These are phyloP conservation scores for Nasonia vitripennis DNA, from an alignment of 1,140 invertebrate species.

Conservation along the genomic window DNA sequence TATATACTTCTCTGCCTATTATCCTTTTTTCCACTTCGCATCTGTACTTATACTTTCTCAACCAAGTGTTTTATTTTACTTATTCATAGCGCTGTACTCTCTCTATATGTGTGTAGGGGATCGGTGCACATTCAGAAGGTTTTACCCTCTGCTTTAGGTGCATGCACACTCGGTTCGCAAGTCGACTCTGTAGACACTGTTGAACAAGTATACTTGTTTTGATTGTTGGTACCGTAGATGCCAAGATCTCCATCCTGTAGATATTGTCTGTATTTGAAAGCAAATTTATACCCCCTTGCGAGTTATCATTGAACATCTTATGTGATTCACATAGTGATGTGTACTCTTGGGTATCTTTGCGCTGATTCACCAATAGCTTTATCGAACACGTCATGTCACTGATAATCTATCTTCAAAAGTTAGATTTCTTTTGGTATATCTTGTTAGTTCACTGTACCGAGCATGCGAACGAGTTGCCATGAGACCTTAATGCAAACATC, in stretches of 20 bases:
- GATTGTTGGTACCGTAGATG: background rate
- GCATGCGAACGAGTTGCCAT: conserved; percentile 4
- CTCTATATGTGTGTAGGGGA: background rate
- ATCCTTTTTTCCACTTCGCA: background rate
- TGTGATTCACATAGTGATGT: no score
- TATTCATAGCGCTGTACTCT: background rate
- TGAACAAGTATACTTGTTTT: background rate
- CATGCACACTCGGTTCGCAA: background rate
- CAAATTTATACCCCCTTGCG: background rate
- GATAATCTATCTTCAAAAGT: background rate
- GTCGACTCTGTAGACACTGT: background rate
- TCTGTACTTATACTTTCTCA: background rate
- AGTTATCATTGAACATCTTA: no score
- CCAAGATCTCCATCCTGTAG: background rate
- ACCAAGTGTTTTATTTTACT: background rate
- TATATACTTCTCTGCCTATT: background rate
- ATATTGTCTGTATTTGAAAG: background rate
- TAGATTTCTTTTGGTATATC: background rate
- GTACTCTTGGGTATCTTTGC: no score
- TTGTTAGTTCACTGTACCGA: background rate
- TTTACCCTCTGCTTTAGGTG: background rate
- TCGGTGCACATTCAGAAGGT: background rate
- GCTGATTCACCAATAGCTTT: no score
- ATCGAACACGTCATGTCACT: no score
- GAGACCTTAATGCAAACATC: conserved; percentile 12